Evolutionary conservation across 2,888 invertebrate species (phyloP).

Genomic region (Ophion ventricosus): DNA sequence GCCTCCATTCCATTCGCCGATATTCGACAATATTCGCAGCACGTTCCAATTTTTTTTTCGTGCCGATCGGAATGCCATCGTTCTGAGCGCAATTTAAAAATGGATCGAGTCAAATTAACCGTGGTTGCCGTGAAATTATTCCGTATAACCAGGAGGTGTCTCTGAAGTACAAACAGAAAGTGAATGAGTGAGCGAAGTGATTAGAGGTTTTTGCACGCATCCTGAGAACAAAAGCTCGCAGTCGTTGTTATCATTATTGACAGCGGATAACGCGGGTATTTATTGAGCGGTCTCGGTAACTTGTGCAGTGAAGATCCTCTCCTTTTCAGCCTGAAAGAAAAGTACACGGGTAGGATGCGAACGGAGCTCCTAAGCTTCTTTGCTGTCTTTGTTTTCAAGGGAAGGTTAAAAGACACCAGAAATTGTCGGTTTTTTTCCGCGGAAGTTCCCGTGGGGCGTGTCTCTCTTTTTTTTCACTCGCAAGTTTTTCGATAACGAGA

Average conservation of each 20-base stretch:
- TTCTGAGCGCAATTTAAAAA: no score
- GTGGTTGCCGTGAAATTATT: no score
- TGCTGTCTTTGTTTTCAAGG: conserved; percentile 3
- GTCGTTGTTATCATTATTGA: neutral
- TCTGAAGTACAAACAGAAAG: conserved; percentile 18
- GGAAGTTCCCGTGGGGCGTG: neutral
- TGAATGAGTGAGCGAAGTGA: neutral
- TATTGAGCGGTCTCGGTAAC: neutral
- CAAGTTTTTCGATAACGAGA: conserved; percentile 38
- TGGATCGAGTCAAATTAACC: no score
- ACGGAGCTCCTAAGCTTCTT: conserved; percentile 1
- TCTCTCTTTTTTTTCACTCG: conserved; percentile 3
- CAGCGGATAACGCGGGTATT: conserved; percentile 11
- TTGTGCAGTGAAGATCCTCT: neutral
- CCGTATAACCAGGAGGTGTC: neutral
- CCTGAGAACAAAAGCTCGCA: neutral
- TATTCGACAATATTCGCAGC: no score
- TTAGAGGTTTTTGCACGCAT: conserved; percentile 5
- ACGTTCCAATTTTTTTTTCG: no score
- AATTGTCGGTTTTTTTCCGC: conserved; percentile 9
- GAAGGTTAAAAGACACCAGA: conserved; percentile 12
- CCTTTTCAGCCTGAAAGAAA: neutral
- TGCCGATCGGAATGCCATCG: no score
- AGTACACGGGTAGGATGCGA: conserved; percentile 6
- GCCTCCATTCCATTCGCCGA: no score